Conservation (phyloP, 2,113 vertebrate species). For the Theristicus caerulescens region DNA sequence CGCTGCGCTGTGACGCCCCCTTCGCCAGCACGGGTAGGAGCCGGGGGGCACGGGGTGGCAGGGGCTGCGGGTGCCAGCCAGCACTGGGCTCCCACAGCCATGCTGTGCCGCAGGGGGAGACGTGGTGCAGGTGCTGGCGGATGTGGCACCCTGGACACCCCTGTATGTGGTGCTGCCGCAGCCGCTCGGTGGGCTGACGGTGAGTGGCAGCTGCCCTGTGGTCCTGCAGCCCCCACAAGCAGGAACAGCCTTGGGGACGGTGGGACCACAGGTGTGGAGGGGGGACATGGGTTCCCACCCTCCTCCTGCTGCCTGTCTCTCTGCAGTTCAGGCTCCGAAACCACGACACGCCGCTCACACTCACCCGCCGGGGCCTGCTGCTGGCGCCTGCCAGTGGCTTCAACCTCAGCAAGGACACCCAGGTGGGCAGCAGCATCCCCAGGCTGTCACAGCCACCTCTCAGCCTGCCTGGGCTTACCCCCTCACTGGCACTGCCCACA, state of each 20-base stretch:
- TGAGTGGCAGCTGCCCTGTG: neutral
- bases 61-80: neutral
- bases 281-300: neutral
- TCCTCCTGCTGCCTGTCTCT: neutral
- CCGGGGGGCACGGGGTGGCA: rapidly evolving
- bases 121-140: slow-evolving; percentile 56
- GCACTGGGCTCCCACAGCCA: neutral
- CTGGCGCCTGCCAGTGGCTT: slow-evolving; percentile 62
- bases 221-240: rapidly evolving
- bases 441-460: neutral
- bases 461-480: neutral
- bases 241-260: neutral
- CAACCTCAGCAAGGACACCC: slow-evolving; percentile 27
- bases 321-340: slow-evolving; percentile 56
- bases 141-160: neutral
- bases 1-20: slow-evolving; percentile 1
- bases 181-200: neutral
- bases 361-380: slow-evolving; percentile 60
- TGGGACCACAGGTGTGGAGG: rapidly evolving
- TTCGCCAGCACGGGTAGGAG: slow-evolving; percentile 65
- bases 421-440: slow-evolving; percentile 27
- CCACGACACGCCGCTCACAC: slow-evolving; percentile 34
- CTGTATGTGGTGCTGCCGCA: slow-evolving; percentile 55
- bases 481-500: neutral
- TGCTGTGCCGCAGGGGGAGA: slow-evolving; percentile 40